phyloP scores from a whole-genome alignment of 1,140 invertebrate genomes.

The Olivierus martensii region DNA sequence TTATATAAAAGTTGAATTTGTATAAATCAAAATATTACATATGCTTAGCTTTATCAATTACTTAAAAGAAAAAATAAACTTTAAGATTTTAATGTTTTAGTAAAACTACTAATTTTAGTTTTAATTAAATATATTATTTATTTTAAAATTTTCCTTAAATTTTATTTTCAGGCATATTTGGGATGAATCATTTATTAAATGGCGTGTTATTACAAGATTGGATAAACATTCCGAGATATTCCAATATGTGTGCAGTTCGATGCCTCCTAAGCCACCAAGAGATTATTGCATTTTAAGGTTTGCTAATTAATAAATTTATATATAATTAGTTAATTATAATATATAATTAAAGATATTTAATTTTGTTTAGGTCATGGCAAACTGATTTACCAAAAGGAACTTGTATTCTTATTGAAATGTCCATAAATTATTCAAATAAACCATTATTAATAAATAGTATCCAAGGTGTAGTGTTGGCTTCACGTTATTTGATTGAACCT shows the following conservation, averaged over 20 bases:
- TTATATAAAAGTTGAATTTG: no score
- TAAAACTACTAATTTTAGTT: no score
- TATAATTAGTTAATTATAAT: no score
- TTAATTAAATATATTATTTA: no score
- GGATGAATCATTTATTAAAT: constrained; percentile 73
- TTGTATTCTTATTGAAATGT: constrained; percentile 76
- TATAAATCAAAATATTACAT: no score
- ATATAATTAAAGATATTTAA: no score
- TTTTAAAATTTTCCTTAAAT: no score
- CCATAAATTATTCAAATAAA: constrained; percentile 62
- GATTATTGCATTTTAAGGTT: constrained; percentile 80
- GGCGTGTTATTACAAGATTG: constrained; percentile 61
- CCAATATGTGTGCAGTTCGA: constrained; percentile 63
- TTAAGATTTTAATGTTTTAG: no score
- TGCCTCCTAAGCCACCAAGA: constrained; percentile 62
- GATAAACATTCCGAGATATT: constrained; percentile 74
- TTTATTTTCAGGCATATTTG: constrained; percentile 51
- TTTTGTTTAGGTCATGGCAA: constrained; percentile 50
- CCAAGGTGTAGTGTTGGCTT: constrained; percentile 70
- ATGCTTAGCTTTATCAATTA: no score
- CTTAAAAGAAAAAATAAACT: no score
- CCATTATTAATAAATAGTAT: constrained; percentile 53
- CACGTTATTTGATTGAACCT: constrained; percentile 80
- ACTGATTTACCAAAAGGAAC: constrained; percentile 53
- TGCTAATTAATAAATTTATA: background rate